These are phyloP conservation scores for Leptonema lineaticorne DNA, from an alignment of 1,140 invertebrate genomes.

Conservation along the genomic window DNA sequence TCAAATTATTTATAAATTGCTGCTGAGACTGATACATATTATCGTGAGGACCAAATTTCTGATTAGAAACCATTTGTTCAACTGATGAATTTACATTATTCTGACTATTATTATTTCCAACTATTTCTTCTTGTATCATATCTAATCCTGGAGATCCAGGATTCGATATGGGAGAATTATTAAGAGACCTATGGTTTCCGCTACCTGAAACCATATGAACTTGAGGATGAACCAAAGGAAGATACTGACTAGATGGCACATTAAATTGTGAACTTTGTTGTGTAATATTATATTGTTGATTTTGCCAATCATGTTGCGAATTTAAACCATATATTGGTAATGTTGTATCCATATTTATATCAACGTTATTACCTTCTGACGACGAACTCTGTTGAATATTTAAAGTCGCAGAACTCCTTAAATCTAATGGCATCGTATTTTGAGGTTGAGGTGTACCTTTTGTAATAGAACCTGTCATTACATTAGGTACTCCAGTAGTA, in stretches of 20 bases:
- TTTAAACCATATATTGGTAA: constrained; percentile 20
- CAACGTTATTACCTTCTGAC: constrained; percentile 40
- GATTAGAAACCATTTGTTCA: constrained; percentile 31
- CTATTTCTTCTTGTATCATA: constrained; percentile 83
- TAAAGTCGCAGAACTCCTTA: constrained; percentile 45
- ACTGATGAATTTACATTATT: constrained; percentile 30
- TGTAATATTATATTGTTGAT: constrained; percentile 21
- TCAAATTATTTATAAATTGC: constrained; percentile 29
- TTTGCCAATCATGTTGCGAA: constrained; percentile 27
- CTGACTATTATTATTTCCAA: constrained; percentile 55
- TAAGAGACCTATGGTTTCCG: constrained; percentile 57
- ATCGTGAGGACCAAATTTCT: constrained; percentile 20
- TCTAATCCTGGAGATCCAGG: constrained; percentile 71
- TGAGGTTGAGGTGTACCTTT: constrained; percentile 64
- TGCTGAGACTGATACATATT: constrained; percentile 16
- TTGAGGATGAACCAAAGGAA: constrained; percentile 48
- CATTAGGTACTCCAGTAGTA: constrained; percentile 49
- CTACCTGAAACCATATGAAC: constrained; percentile 47
- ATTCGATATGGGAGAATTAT: constrained; percentile 61
- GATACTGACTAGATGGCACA: constrained; percentile 23
- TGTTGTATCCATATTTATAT: constrained; percentile 37
- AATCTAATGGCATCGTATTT: constrained; percentile 54
- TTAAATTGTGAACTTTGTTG: constrained; percentile 11
- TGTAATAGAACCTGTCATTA: constrained; percentile 68
- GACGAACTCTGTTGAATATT: constrained; percentile 35